These are phyloP conservation scores for Sakesphorus luctuosus DNA, from an alignment of 2,113 vertebrate genomes.

Conservation along the genomic window DNA sequence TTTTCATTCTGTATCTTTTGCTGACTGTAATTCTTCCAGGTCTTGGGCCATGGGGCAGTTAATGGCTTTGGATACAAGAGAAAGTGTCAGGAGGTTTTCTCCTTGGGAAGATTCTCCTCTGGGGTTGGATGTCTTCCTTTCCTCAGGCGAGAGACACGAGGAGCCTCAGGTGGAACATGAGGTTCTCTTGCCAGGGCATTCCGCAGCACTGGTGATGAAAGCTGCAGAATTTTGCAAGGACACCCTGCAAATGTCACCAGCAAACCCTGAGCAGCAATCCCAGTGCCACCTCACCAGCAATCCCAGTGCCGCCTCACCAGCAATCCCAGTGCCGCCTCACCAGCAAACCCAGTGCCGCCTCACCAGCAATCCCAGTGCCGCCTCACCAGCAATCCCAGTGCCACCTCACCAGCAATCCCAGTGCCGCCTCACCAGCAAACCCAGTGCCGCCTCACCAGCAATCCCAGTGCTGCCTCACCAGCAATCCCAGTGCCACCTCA, in stretches of 20 bases:
- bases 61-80: not conserved
- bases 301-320: not conserved
- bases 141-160: fast-evolving
- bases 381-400: not conserved
- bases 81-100: not conserved
- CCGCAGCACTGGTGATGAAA: not conserved
- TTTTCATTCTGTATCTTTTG: not conserved
- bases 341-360: not conserved
- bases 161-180: not conserved
- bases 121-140: not conserved
- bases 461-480: not conserved
- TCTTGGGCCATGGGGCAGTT: not conserved
- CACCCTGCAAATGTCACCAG: not conserved
- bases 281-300: not conserved
- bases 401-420: conserved; percentile 1
- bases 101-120: not conserved
- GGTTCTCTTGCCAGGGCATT: not conserved
- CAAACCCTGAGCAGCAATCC: conserved; percentile 10
- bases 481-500: not conserved
- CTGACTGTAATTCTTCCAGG: not conserved
- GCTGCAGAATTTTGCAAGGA: not conserved
- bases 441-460: not conserved
- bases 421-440: conserved; percentile 5
- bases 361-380: not conserved
- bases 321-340: not conserved